Percentiles rank a stretch among this genome's conserved stretches.
phyloP scores from a whole-genome alignment of 2,888 invertebrate species.

The Plebejus argus region DNA sequence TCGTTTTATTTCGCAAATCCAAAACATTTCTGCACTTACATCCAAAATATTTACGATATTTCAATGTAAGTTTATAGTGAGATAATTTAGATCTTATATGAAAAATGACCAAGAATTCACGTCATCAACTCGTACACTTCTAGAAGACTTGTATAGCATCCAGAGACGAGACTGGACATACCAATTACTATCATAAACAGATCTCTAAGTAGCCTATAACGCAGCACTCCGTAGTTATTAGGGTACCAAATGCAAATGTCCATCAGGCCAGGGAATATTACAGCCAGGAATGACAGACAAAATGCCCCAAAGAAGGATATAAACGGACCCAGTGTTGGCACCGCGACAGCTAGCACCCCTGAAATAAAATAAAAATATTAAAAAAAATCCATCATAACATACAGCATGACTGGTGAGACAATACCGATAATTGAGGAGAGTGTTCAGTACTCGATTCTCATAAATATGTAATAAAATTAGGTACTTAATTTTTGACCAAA shows the following conservation, averaged over 20 bases:
- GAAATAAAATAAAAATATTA: slow-evolving; percentile 24
- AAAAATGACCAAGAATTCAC: neutral
- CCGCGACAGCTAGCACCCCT: slow-evolving; percentile 77
- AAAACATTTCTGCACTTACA: slow-evolving; percentile 6
- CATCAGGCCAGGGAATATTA: slow-evolving; percentile 88
- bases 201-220: slow-evolving; percentile 52
- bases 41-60: neutral
- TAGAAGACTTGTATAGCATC: slow-evolving; percentile 55
- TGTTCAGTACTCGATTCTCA: too few relatives aligned
- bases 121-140: slow-evolving; percentile 47
- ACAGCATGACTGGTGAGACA: too few relatives aligned
- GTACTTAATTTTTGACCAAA: too few relatives aligned
- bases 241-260: slow-evolving; percentile 65
- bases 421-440: too few relatives aligned
- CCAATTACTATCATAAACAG: slow-evolving; percentile 51
- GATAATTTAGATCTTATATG: neutral
- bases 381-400: too few relatives aligned
- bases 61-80: too few relatives aligned
- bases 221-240: slow-evolving; percentile 48
- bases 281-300: slow-evolving; percentile 90
- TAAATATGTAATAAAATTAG: too few relatives aligned
- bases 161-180: slow-evolving; percentile 49
- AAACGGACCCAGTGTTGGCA: slow-evolving; percentile 90
- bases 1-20: slow-evolving; percentile 47
- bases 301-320: slow-evolving; percentile 92